Evolutionary conservation across 2,113 vertebrate genomes (phyloP), one percentile per base, ranked within the genome.

Genomic region (Pseudorectes ferrugineus): DNA sequence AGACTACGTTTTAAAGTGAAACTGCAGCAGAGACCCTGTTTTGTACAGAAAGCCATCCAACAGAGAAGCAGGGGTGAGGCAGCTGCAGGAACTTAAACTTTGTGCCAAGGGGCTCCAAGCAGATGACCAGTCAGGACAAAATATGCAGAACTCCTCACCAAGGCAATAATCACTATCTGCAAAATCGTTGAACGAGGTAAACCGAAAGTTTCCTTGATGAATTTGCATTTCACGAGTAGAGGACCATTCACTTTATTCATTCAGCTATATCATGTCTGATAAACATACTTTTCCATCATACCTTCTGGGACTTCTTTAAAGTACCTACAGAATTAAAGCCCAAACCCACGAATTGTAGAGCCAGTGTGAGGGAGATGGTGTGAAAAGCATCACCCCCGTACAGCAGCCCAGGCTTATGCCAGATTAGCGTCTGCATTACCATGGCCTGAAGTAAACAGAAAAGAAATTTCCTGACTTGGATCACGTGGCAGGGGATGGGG

Each of bases 401-500:
- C 38, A 58, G 58, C 71, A 88, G 42, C 58, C 63, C 63, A 51
- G 55, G 48, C 40, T 95, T 88, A 51, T 84, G 72, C 75, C 85
- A 83, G 72, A 77, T 88, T 46, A 86, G 63, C 51, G 75, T 40
- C 85, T 80, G 46, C 85, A 90, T 90, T 92, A 92, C 89, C 29
- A 51, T 68, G 66, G 87, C 71, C 76, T 74, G 74, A 87, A 94
- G 57, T 89, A 91, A 78, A 94, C 83, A 91, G 66, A 65, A 85
- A 65, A 65, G 49, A 52, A 76, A 74, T 67, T 86, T 93, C 72
- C 82, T 95, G 79, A 62, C 92, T 90, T 86, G 61, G 84, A 52
- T 87, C 88, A 70, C 70, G 73, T 87, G 85, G 79, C 71, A 95
- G 55, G 33, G 42, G 8, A 83, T 3, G 11, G 28, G 17, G 63